A percentile compares a stretch with the other conserved stretches of the same genome.
Evolutionary conservation across 2,113 vertebrate species (phyloP).

Genomic region (Echinops telfairi): DNA sequence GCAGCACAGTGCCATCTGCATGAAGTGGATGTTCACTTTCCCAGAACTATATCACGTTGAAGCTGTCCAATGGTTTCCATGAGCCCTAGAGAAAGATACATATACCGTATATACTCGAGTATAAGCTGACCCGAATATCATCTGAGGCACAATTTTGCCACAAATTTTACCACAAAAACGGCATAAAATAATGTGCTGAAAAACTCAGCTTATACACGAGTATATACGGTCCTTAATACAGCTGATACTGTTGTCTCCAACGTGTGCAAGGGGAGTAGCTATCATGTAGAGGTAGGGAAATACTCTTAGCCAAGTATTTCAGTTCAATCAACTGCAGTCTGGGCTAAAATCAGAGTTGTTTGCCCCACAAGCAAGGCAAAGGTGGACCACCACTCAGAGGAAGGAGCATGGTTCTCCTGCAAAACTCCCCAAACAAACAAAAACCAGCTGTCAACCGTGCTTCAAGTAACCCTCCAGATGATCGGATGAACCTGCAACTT

Average conservation of each 20-base stretch:
- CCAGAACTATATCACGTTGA: not conserved
- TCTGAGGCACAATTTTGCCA: too few relatives aligned
- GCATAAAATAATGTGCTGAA: too few relatives aligned
- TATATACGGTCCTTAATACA: not conserved
- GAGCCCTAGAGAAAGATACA: not conserved
- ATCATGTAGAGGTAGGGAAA: not conserved
- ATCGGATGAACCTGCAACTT: too few relatives aligned
- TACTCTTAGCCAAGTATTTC: not conserved
- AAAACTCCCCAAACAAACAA: too few relatives aligned
- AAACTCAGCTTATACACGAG: too few relatives aligned
- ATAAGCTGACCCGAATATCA: too few relatives aligned
- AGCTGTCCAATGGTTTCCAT: not conserved
- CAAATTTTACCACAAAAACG: too few relatives aligned
- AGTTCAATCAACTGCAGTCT: not conserved
- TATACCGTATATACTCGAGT: not conserved
- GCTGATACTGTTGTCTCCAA: not conserved
- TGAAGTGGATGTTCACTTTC: not conserved
- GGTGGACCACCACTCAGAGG: not conserved
- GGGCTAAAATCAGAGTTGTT: not conserved
- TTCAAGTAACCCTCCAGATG: too few relatives aligned
- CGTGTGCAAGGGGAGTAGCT: not conserved
- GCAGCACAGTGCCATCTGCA: not conserved
- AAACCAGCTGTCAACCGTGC: not conserved
- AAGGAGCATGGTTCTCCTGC: not conserved
- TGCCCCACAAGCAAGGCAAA: not conserved